phyloP scores from a whole-genome alignment of 2,797 vertebrate species.

The Phoeniculus purpureus region DNA sequence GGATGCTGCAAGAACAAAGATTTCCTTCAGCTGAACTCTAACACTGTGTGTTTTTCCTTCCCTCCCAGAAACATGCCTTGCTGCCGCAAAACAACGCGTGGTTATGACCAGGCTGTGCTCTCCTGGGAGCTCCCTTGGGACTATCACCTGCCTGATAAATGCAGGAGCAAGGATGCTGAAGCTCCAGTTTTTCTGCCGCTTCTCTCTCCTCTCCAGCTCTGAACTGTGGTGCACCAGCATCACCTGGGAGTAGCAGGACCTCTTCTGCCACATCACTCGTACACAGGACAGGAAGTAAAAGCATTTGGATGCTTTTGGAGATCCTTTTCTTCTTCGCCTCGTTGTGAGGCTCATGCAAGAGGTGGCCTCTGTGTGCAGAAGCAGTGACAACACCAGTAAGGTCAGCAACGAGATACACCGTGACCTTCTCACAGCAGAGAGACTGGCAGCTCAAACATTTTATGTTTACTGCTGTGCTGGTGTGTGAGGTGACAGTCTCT shows the following conservation, averaged over 20 bases:
- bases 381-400: rapidly evolving
- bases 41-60: not conserved
- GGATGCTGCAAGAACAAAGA: not conserved
- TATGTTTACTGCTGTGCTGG: not conserved
- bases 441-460: not conserved
- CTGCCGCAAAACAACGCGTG: not conserved
- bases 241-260: not conserved
- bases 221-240: not conserved
- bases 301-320: rapidly evolving
- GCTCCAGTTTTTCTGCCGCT: rapidly evolving
- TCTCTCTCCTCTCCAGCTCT: not conserved
- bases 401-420: rapidly evolving
- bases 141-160: not conserved
- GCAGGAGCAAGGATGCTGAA: not conserved
- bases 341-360: not conserved
- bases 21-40: not conserved
- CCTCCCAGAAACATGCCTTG: not conserved
- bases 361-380: not conserved
- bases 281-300: rapidly evolving
- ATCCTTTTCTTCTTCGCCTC: not conserved
- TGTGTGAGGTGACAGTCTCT: not conserved
- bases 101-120: not conserved
- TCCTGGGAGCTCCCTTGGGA: not conserved
- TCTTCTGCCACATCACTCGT: rapidly evolving
- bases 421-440: not conserved